phyloP scores from a whole-genome alignment of 2,113 vertebrate species.

The Phalacrocorax aristotelis region DNA sequence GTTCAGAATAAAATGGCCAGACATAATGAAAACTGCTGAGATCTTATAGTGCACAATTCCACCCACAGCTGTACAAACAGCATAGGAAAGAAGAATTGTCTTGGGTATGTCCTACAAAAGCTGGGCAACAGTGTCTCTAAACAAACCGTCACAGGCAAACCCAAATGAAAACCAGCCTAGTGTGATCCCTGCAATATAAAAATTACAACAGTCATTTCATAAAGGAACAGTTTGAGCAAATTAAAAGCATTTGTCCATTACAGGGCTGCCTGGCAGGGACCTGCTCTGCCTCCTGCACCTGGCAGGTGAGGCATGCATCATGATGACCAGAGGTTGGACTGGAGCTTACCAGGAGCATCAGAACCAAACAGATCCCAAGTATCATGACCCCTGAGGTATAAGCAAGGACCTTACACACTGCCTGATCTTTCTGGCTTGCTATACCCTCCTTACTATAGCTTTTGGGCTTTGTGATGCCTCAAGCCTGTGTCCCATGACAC shows the following conservation, averaged over 20 bases:
- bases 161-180: not conserved
- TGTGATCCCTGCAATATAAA: not conserved
- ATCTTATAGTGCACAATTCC: not conserved
- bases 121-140: not conserved
- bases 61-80: not conserved
- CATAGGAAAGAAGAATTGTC: not conserved
- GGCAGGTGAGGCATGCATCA: not conserved
- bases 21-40: not conserved
- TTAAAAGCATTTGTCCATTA: not conserved
- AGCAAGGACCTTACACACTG: not conserved
- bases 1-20: not conserved
- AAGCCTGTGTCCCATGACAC: not conserved
- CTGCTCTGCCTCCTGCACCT: not conserved
- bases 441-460: not conserved
- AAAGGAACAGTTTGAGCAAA: not conserved
- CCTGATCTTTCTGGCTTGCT: not conserved
- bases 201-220: not conserved
- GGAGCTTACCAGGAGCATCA: not conserved
- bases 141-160: not conserved
- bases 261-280: not conserved
- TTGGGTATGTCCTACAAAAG: not conserved
- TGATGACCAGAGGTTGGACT: not conserved
- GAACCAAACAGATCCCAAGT: not conserved
- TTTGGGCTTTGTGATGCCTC: not conserved
- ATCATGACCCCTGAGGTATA: rapidly evolving